These are phyloP conservation scores for Eristalis tenax DNA, from an alignment of 2,888 invertebrate genomes.

Conservation along the genomic window DNA sequence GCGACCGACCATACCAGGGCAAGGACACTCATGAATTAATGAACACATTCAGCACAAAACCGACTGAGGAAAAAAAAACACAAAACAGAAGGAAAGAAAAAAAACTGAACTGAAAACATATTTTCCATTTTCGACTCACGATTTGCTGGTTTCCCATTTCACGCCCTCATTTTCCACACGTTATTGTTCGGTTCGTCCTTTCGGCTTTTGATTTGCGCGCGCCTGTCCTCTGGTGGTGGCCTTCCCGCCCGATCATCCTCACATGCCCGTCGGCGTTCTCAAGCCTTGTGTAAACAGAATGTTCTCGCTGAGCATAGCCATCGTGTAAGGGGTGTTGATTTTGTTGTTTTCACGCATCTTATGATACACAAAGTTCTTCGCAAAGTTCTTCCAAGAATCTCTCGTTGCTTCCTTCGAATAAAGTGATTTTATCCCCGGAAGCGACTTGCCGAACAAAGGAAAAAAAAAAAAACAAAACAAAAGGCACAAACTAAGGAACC, in stretches of 20 bases:
- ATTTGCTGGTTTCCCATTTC: slow-evolving; percentile 37
- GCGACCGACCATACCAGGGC: background rate
- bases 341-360: slow-evolving; percentile 62
- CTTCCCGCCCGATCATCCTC: background rate
- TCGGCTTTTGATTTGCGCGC: background rate
- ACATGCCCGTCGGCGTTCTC: background rate
- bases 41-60: background rate
- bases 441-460: slow-evolving; percentile 17
- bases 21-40: slow-evolving; percentile 21
- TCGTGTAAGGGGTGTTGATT: slow-evolving; percentile 45
- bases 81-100: background rate
- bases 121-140: slow-evolving; percentile 26
- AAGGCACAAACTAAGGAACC: background rate
- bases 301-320: slow-evolving; percentile 20
- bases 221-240: slow-evolving; percentile 14
- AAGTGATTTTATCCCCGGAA: slow-evolving; percentile 60
- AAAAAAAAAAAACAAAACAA: slow-evolving; percentile 1
- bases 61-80: background rate
- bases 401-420: slow-evolving; percentile 41
- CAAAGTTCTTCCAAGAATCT: slow-evolving; percentile 54
- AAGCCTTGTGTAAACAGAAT: slow-evolving; percentile 57
- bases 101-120: background rate
- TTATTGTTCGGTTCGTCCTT: background rate
- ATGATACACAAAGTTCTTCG: slow-evolving; percentile 49
- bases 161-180: slow-evolving; percentile 31